phyloP scores from a whole-genome alignment of 2,797 vertebrate species.

The Salmo trutta region DNA sequence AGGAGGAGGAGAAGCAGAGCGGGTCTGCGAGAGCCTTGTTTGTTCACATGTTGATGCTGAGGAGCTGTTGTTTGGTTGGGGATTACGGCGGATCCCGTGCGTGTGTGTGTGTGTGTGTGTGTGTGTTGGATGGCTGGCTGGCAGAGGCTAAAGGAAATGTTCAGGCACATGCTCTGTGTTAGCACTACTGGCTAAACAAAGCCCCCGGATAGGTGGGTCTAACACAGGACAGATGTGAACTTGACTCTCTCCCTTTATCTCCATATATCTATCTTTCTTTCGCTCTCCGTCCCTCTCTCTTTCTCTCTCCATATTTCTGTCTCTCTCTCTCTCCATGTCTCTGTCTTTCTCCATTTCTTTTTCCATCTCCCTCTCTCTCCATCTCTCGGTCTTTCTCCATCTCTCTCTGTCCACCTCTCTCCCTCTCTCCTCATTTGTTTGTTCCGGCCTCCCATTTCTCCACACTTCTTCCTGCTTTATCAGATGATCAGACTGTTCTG shows the following conservation, averaged over 20 bases:
- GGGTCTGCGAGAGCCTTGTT: background rate
- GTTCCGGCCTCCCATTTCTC: background rate
- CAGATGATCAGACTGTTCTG: background rate
- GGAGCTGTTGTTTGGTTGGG: slow-evolving; percentile 4
- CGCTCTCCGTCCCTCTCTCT: background rate
- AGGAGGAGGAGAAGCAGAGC: slow-evolving; percentile 1
- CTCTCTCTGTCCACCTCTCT: background rate
- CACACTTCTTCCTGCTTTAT: background rate
- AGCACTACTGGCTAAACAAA: slow-evolving; percentile 10
- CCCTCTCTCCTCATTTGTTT: background rate
- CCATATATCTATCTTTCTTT: background rate
- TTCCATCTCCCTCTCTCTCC: too few relatives aligned
- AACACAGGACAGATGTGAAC: background rate
- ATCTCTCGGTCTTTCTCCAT: too few relatives aligned
- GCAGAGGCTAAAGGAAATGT: slow-evolving; percentile 22
- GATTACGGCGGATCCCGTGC: background rate
- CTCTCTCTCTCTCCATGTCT: background rate
- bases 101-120: background rate
- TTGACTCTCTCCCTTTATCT: slow-evolving; percentile 17
- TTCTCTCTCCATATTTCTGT: background rate
- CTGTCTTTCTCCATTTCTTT: background rate
- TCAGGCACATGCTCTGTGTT: slow-evolving; percentile 35
- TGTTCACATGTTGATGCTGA: slow-evolving; percentile 8
- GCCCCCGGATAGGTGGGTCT: background rate
- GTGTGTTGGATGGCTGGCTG: background rate